Evolutionary conservation across 2,888 invertebrate genomes (phyloP).

Genomic region (Nomada hirtipes): DNA sequence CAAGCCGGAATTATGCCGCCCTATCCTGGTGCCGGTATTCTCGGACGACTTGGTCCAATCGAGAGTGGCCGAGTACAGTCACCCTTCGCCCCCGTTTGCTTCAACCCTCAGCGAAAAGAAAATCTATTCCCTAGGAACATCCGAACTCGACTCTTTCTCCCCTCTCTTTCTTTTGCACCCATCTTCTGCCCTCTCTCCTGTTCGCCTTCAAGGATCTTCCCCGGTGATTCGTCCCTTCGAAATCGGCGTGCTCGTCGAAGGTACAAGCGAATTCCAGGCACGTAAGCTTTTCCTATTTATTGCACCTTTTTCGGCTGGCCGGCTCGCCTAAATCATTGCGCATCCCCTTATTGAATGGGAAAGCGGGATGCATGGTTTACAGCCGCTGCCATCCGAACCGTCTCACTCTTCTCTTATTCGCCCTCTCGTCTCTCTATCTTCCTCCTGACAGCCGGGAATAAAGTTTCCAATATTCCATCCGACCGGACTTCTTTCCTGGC

Average conservation of each 20-base stretch:
- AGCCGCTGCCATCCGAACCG: constrained; percentile 66
- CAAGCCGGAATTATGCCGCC: constrained; percentile 76
- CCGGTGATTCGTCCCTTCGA: constrained; percentile 65
- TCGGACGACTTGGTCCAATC: constrained; percentile 75
- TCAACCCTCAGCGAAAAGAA: constrained; percentile 45
- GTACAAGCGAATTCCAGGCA: constrained; percentile 73
- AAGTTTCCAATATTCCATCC: constrained; percentile 77
- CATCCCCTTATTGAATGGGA: constrained; percentile 78
- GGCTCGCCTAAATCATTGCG: constrained; percentile 79
- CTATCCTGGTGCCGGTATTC: constrained; percentile 70
- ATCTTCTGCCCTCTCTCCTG: neutral
- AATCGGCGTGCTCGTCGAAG: constrained; percentile 60
- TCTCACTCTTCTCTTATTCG: constrained; percentile 41
- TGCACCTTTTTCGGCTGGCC: constrained; percentile 78
- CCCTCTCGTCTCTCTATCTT: constrained; percentile 41
- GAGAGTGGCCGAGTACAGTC: constrained; percentile 46
- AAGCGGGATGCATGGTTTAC: constrained; percentile 75
- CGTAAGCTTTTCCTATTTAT: constrained; percentile 79
- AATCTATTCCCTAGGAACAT: constrained; percentile 67
- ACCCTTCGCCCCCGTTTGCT: constrained; percentile 18
- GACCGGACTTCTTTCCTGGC: constrained; percentile 51
- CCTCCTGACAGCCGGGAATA: constrained; percentile 67
- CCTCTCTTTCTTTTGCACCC: neutral
- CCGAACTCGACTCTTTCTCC: constrained; percentile 45
- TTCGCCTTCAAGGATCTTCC: constrained; percentile 41